Conservation (phyloP, 37 sponge, comb jelly and placozoan genomes). For the Eunapius fragilis region DNA sequence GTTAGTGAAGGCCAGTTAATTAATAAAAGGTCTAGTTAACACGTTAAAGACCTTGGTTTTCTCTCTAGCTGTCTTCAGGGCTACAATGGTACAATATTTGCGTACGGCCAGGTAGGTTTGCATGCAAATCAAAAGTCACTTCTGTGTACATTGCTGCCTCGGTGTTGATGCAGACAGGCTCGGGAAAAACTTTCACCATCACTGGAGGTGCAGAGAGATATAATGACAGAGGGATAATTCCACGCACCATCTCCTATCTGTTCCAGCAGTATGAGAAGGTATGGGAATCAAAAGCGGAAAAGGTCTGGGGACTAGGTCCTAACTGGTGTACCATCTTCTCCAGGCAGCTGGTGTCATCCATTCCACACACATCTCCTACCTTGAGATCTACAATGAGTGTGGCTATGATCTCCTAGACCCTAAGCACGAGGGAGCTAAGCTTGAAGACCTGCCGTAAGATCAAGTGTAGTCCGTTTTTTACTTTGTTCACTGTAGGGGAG, state of each 20-base stretch:
- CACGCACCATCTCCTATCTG: conserved; percentile 87
- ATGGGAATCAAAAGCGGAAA: not conserved
- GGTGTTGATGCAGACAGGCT: conserved; percentile 66
- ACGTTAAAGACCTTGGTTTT: not conserved
- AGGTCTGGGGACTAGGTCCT: not conserved
- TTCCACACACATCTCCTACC: conserved; percentile 93
- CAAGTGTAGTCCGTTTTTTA: not conserved
- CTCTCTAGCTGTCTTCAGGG: conserved; percentile 83
- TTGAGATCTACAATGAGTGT: conserved; percentile 97
- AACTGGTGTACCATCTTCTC: too few species aligned
- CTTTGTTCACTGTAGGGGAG: not conserved
- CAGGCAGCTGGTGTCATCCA: conserved; percentile 76
- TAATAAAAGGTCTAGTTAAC: too few species aligned
- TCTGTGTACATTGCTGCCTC: not conserved
- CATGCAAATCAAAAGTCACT: not conserved
- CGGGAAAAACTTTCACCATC: conserved; percentile 97
- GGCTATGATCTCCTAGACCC: conserved; percentile 97
- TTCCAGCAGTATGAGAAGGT: conserved; percentile 90
- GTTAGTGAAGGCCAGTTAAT: not conserved
- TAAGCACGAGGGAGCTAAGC: conserved; percentile 84
- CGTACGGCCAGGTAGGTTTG: conserved; percentile 93
- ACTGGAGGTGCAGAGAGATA: conserved; percentile 95
- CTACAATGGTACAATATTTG: conserved; percentile 99
- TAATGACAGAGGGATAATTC: conserved; percentile 92
- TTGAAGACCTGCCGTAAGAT: conserved; percentile 91